A percentile compares a stretch with the other conserved stretches of the same genome.
These are phyloP conservation scores for Pangasius larnaudii DNA, from an alignment of 2,797 vertebrate genomes.

Conservation along the genomic window DNA sequence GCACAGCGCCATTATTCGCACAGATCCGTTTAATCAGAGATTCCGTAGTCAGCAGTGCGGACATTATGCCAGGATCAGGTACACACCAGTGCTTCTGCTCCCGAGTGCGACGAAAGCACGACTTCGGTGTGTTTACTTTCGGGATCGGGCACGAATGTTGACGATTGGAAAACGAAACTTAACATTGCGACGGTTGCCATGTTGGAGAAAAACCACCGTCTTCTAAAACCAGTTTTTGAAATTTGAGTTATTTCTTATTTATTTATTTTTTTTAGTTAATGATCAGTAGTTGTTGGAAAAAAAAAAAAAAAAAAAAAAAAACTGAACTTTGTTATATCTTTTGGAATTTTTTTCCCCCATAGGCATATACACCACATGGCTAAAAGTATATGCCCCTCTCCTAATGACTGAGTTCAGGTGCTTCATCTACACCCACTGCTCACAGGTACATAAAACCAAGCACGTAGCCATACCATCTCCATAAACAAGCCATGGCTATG, in stretches of 20 bases:
- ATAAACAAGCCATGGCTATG: background rate
- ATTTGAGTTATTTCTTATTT: too few relatives aligned
- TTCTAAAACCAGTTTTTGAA: too few relatives aligned
- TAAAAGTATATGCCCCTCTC: background rate
- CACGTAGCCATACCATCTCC: background rate
- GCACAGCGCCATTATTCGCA: slow-evolving; percentile 62
- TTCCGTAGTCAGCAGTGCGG: slow-evolving; percentile 31
- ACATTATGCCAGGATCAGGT: accelerated
- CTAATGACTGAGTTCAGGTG: too few relatives aligned
- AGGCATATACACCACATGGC: background rate
- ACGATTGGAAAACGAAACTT: slow-evolving; percentile 74
- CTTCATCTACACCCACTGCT: background rate
- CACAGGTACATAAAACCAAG: background rate
- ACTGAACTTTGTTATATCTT: background rate
- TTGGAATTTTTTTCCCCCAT: background rate
- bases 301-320: background rate
- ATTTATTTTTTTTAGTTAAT: background rate
- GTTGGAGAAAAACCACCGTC: background rate
- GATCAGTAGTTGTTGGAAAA: background rate
- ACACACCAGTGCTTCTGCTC: background rate
- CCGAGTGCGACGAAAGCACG: too few relatives aligned
- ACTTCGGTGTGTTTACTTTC: background rate
- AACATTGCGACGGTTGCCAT: slow-evolving; percentile 30
- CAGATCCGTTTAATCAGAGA: slow-evolving; percentile 62
- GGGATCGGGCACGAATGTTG: background rate